phyloP scores from a whole-genome alignment of 2,797 vertebrate species.

The Gephyroberyx darwinii region DNA sequence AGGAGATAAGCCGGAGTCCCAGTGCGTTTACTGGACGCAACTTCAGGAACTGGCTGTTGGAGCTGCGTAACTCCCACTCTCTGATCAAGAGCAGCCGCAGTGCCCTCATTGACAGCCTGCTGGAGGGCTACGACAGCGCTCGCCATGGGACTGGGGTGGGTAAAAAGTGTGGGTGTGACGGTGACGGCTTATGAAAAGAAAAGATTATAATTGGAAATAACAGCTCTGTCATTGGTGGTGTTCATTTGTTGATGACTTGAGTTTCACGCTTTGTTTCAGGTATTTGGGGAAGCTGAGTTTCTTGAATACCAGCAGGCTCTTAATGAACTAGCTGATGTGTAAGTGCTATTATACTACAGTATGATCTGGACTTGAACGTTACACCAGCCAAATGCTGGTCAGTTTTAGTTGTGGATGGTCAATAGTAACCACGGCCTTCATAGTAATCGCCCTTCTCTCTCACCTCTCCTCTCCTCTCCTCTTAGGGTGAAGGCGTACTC shows the following conservation, averaged over 20 bases:
- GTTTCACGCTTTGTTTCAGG: constrained; percentile 71
- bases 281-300: constrained; percentile 90
- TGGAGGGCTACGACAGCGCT: constrained; percentile 93
- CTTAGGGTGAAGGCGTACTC: constrained; percentile 89
- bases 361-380: constrained; percentile 30
- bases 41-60: constrained; percentile 90
- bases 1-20: constrained; percentile 83
- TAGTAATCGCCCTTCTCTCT: too few species aligned
- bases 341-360: constrained; percentile 73
- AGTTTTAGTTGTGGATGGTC: too few species aligned
- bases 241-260: not conserved
- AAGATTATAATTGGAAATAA: not conserved
- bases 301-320: constrained; percentile 91
- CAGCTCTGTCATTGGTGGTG: not conserved
- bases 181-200: not conserved
- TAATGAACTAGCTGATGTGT: constrained; percentile 88
- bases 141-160: constrained; percentile 93
- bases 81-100: constrained; percentile 90
- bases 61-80: constrained; percentile 87
- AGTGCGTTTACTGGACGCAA: constrained; percentile 89
- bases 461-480: not conserved
- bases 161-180: not conserved
- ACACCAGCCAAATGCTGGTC: not conserved
- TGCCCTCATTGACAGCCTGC: constrained; percentile 86
- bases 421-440: too few species aligned